These are phyloP conservation scores for Garrulus glandarius DNA, from an alignment of 2,797 vertebrate species.

Conservation along the genomic window DNA sequence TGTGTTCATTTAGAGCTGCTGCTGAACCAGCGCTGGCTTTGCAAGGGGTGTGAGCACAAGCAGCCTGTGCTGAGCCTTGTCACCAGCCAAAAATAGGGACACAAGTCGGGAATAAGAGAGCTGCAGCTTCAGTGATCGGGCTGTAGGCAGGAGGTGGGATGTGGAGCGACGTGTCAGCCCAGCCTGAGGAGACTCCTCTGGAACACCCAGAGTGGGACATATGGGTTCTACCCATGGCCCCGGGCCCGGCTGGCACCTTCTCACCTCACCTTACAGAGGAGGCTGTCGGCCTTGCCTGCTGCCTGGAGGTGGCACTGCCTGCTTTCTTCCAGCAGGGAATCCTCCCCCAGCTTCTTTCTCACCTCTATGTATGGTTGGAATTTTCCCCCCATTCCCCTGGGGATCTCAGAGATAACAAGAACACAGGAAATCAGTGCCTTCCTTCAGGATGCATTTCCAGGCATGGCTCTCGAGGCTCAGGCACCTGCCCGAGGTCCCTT, in stretches of 20 bases:
- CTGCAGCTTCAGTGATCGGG: neutral
- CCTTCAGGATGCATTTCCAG: neutral
- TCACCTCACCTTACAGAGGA: neutral
- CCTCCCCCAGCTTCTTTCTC: neutral
- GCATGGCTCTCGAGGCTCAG: neutral
- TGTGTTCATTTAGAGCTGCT: neutral
- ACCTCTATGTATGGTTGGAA: neutral
- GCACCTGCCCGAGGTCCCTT: neutral
- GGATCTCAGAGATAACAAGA: neutral
- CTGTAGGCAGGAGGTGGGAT: neutral
- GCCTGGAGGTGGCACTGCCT: neutral
- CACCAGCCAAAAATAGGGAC: neutral
- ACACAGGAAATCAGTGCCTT: neutral
- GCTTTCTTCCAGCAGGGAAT: neutral
- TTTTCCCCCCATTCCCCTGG: neutral
- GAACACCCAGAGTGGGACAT: neutral
- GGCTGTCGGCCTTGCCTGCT: neutral
- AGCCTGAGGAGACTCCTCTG: neutral
- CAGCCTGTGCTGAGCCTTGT: neutral
- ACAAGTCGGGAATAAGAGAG: neutral
- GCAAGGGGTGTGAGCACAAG: neutral
- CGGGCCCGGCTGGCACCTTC: neutral
- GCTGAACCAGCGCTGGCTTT: neutral
- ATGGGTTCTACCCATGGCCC: accelerated
- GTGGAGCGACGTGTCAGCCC: neutral